Evolutionary conservation across 2,113 vertebrate genomes (phyloP), one percentile per base, ranked within the genome.

Genomic region (Barnardius zonarius): DNA sequence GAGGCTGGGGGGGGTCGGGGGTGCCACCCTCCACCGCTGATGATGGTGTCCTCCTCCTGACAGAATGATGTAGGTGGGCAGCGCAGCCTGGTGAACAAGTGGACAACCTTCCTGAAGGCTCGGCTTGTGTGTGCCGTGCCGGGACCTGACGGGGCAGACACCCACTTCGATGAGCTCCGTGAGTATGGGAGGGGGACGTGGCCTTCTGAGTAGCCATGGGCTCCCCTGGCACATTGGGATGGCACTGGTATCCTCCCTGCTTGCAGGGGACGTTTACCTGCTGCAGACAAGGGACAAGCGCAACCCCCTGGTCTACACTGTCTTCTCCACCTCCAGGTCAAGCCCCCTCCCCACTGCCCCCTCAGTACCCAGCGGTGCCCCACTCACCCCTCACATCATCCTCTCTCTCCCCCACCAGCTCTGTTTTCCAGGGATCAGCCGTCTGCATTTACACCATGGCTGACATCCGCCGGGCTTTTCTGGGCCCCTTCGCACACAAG

Each of bases 401-500:
- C 8, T 10, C n/a, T 76, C n/a, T 86, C 44, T 92, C n/a, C 94
- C 28, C 49, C 51, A 8, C 15, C 98, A 99, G 99, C 89, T 98
- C 98, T 61, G 96, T 99, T 95, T 99, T 99, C 96, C 98, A 98
- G 96, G 99, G 99, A 92, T 99, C 99, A 0, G 99, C 99, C 1
- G 97, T 99, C 82, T 99, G 99, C 7, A 94, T 99, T 68, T 99
- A 99, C 97, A 99, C 98, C 95, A 99, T 99, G 99, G 99, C 98
- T 2, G 99, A 99, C 81, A 98, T 99, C 86, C 99, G 99, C 39
- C 98, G 99, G 88, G 99, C 99, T 59, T 99, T 99, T 98, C 97
- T 99, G 98, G 99, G 99, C 78, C 99, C 99, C 20, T 99, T 99
- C 13, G 99, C 99, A 7, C 99, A 99, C 98, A 99, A 99, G 97